A percentile compares a stretch with the other conserved stretches of the same genome.
phyloP scores from a whole-genome alignment of 2,888 invertebrate genomes.

The Pheosia tremula region DNA sequence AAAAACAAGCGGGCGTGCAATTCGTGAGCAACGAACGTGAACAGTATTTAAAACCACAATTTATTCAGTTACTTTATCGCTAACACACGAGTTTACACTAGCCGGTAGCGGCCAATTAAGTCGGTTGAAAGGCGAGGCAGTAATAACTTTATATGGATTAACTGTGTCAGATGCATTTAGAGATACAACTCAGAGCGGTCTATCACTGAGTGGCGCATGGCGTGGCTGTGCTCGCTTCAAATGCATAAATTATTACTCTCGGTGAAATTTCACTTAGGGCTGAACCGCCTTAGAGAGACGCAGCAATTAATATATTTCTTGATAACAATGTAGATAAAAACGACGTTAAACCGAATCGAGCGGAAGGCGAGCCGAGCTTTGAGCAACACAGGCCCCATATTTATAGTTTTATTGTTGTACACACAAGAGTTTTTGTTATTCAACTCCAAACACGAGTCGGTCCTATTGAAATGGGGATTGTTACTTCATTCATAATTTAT shows the following conservation, averaged over 20 bases:
- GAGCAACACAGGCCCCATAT: slow-evolving; percentile 68
- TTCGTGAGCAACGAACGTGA: slow-evolving; percentile 62
- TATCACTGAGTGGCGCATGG: slow-evolving; percentile 60
- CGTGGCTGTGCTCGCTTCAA: slow-evolving; percentile 52
- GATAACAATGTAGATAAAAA: slow-evolving; percentile 62
- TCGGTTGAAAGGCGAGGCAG: slow-evolving; percentile 69
- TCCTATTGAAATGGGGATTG: slow-evolving; percentile 58
- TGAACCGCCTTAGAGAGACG: slow-evolving; percentile 46
- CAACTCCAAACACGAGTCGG: slow-evolving; percentile 63
- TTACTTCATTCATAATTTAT: slow-evolving; percentile 80
- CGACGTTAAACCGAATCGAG: slow-evolving; percentile 55
- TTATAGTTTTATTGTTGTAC: slow-evolving; percentile 76
- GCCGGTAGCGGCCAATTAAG: slow-evolving; percentile 75
- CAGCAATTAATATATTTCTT: slow-evolving; percentile 57
- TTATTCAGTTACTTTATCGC: slow-evolving; percentile 72
- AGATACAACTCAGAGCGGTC: slow-evolving; percentile 62
- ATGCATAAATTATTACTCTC: slow-evolving; percentile 62
- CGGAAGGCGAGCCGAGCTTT: slow-evolving; percentile 49
- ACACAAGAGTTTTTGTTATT: slow-evolving; percentile 69
- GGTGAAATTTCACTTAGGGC: slow-evolving; percentile 54
- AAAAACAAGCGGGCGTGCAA: slow-evolving; percentile 63
- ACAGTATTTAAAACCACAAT: slow-evolving; percentile 65
- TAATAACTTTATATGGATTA: slow-evolving; percentile 79
- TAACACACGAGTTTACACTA: slow-evolving; percentile 70
- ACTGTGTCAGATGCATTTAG: slow-evolving; percentile 74